Percentiles rank a stretch among this genome's conserved stretches.
Conservation (phyloP, 2,797 vertebrate species). For the Tinamus major region DNA sequence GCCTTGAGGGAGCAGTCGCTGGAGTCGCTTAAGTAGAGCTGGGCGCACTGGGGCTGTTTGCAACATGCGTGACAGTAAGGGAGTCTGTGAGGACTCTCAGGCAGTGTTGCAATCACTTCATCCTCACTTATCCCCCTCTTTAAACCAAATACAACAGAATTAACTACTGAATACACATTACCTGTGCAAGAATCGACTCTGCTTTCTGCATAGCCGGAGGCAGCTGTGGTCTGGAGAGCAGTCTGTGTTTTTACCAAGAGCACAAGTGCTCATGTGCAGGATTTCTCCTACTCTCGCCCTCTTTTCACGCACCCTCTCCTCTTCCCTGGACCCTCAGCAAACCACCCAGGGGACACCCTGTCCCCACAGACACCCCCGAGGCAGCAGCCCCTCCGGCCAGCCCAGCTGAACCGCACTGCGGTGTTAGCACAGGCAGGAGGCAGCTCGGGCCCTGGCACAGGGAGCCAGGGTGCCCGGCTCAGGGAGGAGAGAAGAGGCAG, state of each 20-base stretch:
- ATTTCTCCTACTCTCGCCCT: not conserved
- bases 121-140: not conserved
- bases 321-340: accelerated
- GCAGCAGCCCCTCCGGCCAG: not conserved
- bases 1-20: not conserved
- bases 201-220: accelerated
- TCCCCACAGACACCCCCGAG: accelerated
- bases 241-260: not conserved
- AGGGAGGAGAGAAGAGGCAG: accelerated
- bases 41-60: accelerated
- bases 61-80: accelerated
- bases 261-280: not conserved
- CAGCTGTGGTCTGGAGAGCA: not conserved
- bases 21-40: not conserved
- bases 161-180: not conserved
- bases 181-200: not conserved
- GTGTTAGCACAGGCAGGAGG: not conserved
- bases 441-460: not conserved
- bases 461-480: not conserved
- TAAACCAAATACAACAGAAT: not conserved
- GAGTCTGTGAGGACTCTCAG: accelerated
- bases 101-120: not conserved
- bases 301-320: accelerated
- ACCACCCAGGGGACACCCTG: accelerated
- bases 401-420: not conserved